Base-by-base conservation (phyloP, 2,888 invertebrate genomes). In the Eristalinus aeneus region DNA sequence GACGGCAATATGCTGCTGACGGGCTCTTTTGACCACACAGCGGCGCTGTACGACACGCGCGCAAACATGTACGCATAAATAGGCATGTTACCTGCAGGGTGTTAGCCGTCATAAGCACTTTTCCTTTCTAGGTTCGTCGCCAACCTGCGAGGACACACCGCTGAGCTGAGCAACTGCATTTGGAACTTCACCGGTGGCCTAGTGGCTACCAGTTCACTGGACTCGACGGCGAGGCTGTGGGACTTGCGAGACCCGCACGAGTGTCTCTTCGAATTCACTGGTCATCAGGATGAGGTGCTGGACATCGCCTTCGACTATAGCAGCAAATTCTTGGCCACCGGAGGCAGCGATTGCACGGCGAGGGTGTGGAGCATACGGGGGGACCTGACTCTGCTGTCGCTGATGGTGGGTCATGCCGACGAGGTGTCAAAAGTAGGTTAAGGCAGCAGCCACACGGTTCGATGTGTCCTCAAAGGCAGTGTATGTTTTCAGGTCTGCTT, bases 1-100 rank as follows among this genome's bases (percentile, higher is more conserved):
- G 94, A 95, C 88, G 96, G 96, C 0, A 94, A 94, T 88, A 92
- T 95, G 65, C 92, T 97, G 82, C 94, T 97, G 89, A 96, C 96
- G 0, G 97, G 96, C 6, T 97, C 97, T 2, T 97, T 97, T 91
- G 97, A 97, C 90, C 94, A 95, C 82, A 96, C 96, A 9, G 95
- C 96, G 60, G 94, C 94, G 22, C 91, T 97, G 88, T 97, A 96
- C 96, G 97, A 97, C 91, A 94, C 94, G 3, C 94, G 96, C 84
- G 93, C 93, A 20, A 94, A 94, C 74, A 93, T 94, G 95, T 95
- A 89, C 46, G 39, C 68, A 27, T 54, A 54, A 20, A 10, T n/a
- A 10, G 16, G 2, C 31, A 56, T 16, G n/a, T 0, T 12, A 16
- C 54, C 39, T 32, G 12, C 27, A 6, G 60, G 32, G 6, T 11